A percentile compares a stretch with the other conserved stretches of the same genome.
phyloP scores from a whole-genome alignment of 2,113 vertebrate genomes.

The Glareola pratincola region DNA sequence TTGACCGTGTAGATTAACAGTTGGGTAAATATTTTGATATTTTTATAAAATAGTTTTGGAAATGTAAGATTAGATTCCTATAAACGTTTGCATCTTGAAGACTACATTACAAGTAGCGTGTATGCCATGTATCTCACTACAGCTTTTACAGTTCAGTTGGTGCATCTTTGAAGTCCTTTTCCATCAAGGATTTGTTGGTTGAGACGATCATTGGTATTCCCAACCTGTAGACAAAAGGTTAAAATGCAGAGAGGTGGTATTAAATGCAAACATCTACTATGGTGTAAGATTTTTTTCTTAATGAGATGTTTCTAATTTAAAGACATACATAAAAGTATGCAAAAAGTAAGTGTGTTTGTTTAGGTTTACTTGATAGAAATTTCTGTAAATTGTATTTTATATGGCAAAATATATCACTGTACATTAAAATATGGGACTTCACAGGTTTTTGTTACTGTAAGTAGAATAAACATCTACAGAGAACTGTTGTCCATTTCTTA shows the following conservation, averaged over 20 bases:
- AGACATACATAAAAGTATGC: constrained; percentile 68
- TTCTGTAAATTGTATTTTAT: constrained; percentile 82
- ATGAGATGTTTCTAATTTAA: constrained; percentile 77
- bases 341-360: constrained; percentile 75
- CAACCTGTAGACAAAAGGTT: neutral
- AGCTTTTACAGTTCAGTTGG: constrained; percentile 1
- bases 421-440: constrained; percentile 70
- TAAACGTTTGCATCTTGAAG: constrained; percentile 33
- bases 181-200: neutral
- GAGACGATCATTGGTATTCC: neutral
- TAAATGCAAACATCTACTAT: constrained; percentile 34
- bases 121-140: constrained; percentile 17
- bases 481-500: constrained; percentile 14
- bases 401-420: constrained; percentile 76
- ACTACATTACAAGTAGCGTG: neutral
- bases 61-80: constrained; percentile 2
- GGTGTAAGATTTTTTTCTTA: constrained; percentile 65
- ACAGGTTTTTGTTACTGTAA: constrained; percentile 79
- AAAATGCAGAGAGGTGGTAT: constrained; percentile 4
- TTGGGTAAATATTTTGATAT: constrained; percentile 66
- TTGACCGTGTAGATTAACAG: constrained; percentile 41
- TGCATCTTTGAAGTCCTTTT: constrained; percentile 5
- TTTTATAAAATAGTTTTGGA: constrained; percentile 71
- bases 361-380: constrained; percentile 70
- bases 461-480: constrained; percentile 79